A percentile compares a stretch with the other conserved stretches of the same genome.
These are phyloP conservation scores for Pantherophis vulpinus DNA, from an alignment of 2,797 vertebrate species.

Conservation along the genomic window DNA sequence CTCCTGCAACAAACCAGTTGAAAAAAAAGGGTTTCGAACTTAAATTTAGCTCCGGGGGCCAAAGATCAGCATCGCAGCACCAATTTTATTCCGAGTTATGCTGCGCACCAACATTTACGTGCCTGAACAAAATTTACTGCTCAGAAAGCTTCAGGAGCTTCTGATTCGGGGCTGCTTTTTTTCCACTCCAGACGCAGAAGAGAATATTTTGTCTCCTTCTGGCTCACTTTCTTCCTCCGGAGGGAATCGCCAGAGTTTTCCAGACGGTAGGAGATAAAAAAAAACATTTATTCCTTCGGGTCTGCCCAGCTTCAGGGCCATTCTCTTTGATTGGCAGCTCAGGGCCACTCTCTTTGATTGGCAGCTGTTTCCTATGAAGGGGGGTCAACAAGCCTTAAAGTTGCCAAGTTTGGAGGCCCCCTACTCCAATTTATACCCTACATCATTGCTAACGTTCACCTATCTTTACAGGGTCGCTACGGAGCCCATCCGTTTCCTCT, in stretches of 20 bases:
- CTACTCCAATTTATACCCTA: not conserved
- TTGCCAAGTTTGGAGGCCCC: not conserved
- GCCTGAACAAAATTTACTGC: not conserved
- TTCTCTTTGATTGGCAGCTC: too few relatives aligned
- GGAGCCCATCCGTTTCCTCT: conserved; percentile 79
- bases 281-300: not conserved
- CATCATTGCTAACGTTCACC: not conserved
- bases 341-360: too few relatives aligned
- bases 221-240: conserved; percentile 67
- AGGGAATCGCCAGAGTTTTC: conserved; percentile 73
- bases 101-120: not conserved
- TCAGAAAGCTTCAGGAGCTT: not conserved
- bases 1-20: not conserved
- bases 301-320: not conserved
- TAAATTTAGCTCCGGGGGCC: not conserved
- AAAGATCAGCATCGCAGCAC: not conserved
- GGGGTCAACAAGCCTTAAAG: not conserved
- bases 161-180: not conserved
- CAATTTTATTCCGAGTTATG: not conserved
- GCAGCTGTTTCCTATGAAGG: too few relatives aligned
- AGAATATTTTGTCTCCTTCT: conserved; percentile 67
- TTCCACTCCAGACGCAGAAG: conserved; percentile 70
- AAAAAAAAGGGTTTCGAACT: not conserved
- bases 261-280: conserved; percentile 73
- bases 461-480: conserved; percentile 73